These are phyloP conservation scores for Conops quadrifasciatus DNA, from an alignment of 2,888 invertebrate species.

Conservation along the genomic window DNA sequence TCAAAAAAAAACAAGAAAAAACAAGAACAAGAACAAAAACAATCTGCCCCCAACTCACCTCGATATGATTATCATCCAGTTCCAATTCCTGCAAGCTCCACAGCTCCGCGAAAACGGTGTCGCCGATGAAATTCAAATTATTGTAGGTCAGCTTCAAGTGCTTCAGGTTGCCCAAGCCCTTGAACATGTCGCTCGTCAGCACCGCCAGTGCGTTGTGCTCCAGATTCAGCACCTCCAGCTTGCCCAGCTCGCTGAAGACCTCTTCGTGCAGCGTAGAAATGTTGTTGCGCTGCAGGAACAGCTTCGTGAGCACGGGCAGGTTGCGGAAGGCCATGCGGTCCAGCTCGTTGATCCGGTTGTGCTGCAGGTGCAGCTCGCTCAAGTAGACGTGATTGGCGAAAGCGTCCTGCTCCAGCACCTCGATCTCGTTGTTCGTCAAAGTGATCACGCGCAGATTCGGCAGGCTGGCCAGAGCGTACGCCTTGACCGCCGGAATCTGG, in stretches of 20 bases:
- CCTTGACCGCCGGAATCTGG: constrained; percentile 74
- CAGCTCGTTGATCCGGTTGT: constrained; percentile 80
- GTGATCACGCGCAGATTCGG: constrained; percentile 74
- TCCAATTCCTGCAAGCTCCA: constrained; percentile 77
- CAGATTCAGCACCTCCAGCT: constrained; percentile 82
- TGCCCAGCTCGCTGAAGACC: constrained; percentile 78
- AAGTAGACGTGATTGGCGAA: constrained; percentile 78
- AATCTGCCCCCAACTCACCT: constrained; percentile 59
- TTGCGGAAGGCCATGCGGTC: constrained; percentile 78
- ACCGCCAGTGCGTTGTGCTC: constrained; percentile 79
- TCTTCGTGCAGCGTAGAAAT: constrained; percentile 85
- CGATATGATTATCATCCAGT: constrained; percentile 75
- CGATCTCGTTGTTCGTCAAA: constrained; percentile 76
- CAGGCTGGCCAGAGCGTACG: constrained; percentile 79
- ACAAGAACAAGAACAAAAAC: too few relatives aligned
- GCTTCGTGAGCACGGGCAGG: constrained; percentile 75
- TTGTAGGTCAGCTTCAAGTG: constrained; percentile 79
- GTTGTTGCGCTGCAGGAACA: constrained; percentile 86
- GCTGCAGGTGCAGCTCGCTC: constrained; percentile 75
- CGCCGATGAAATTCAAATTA: constrained; percentile 79
- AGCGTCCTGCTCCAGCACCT: constrained; percentile 73
- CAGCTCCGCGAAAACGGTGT: constrained; percentile 81
- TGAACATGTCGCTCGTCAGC: constrained; percentile 79
- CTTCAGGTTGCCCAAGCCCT: constrained; percentile 77
- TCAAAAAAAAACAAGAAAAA: too few relatives aligned